These are phyloP conservation scores for Rhynchophorus ferrugineus DNA, from an alignment of 1,140 invertebrate genomes.

Conservation along the genomic window DNA sequence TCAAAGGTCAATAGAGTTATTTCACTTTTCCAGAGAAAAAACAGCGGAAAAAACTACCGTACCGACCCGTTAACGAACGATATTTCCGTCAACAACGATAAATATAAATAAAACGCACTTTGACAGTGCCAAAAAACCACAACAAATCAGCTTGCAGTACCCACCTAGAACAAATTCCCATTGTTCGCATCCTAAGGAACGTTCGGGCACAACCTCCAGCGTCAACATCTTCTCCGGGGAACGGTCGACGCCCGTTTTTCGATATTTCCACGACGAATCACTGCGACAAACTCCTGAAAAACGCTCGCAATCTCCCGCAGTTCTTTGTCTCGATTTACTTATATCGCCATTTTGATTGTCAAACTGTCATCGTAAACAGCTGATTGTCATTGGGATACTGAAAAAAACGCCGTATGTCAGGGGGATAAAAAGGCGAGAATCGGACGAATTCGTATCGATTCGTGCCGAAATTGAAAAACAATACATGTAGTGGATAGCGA, in stretches of 20 bases:
- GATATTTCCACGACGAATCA: constrained; percentile 5
- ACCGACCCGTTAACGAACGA: not conserved
- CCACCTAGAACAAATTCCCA: constrained; percentile 96
- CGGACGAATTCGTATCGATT: not conserved
- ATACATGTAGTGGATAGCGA: too few species aligned
- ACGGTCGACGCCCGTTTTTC: constrained; percentile 2
- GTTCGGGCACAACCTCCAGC: constrained; percentile 90
- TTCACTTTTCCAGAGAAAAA: not conserved
- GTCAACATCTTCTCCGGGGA: constrained; percentile 69
- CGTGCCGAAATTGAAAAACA: too few species aligned
- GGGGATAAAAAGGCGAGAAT: not conserved
- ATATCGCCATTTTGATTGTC: constrained; percentile 21
- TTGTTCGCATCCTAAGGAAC: constrained; percentile 90
- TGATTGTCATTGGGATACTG: constrained; percentile 14
- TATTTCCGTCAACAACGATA: not conserved
- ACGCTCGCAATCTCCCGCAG: constrained; percentile 1
- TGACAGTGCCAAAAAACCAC: constrained; percentile 2
- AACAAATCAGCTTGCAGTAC: constrained; percentile 34
- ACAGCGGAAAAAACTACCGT: not conserved
- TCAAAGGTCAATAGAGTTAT: constrained; percentile 7
- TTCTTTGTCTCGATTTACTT: constrained; percentile 18
- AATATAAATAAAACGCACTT: constrained; percentile 18
- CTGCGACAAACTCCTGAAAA: constrained; percentile 8
- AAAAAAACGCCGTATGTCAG: not conserved
- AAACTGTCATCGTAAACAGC: constrained; percentile 15